A percentile compares a stretch with the other conserved stretches of the same genome.
Evolutionary conservation across 2,113 vertebrate genomes (phyloP).

Genomic region (Marmota flaviventris): DNA sequence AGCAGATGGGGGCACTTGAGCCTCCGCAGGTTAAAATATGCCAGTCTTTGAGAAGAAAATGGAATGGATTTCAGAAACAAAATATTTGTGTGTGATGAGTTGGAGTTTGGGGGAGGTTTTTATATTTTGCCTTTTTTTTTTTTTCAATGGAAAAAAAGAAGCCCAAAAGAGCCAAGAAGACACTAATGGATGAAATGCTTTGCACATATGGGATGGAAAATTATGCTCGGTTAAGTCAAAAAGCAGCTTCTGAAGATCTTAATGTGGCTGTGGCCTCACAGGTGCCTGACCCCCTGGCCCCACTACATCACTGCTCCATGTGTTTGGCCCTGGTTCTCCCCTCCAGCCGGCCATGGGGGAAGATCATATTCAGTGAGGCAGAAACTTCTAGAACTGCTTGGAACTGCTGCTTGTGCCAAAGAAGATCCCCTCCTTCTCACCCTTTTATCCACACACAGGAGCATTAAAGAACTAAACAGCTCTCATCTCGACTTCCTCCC

Average conservation of each 20-base stretch:
- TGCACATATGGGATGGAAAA: conserved; percentile 91
- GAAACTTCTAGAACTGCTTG: conserved; percentile 89
- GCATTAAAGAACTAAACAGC: conserved; percentile 89
- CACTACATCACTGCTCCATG: conserved; percentile 84
- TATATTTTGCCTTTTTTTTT: conserved; percentile 33
- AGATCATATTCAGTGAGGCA: conserved; percentile 88
- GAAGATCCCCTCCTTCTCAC: conserved; percentile 88
- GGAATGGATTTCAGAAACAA: conserved; percentile 81
- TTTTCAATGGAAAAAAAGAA: conserved; percentile 72
- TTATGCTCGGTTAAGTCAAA: conserved; percentile 88
- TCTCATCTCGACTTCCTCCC: conserved; percentile 89
- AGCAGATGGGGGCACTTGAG: conserved; percentile 54
- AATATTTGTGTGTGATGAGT: conserved; percentile 70
- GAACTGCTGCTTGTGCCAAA: conserved; percentile 81
- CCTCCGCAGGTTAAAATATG: conserved; percentile 57
- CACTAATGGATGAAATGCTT: conserved; percentile 89
- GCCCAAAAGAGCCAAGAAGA: conserved; percentile 81
- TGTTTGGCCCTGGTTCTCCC: conserved; percentile 86
- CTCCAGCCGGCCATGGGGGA: conserved; percentile 84
- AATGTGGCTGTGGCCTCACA: conserved; percentile 88
- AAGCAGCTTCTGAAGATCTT: conserved; percentile 90
- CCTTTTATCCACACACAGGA: conserved; percentile 90
- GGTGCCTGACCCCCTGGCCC: conserved; percentile 87
- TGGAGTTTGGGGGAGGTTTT: conserved; percentile 67
- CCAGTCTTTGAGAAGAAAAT: conserved; percentile 67